A percentile compares a stretch with the other conserved stretches of the same genome.
Evolutionary conservation across 2,113 vertebrate genomes (phyloP).

Genomic region (Echinops telfairi): DNA sequence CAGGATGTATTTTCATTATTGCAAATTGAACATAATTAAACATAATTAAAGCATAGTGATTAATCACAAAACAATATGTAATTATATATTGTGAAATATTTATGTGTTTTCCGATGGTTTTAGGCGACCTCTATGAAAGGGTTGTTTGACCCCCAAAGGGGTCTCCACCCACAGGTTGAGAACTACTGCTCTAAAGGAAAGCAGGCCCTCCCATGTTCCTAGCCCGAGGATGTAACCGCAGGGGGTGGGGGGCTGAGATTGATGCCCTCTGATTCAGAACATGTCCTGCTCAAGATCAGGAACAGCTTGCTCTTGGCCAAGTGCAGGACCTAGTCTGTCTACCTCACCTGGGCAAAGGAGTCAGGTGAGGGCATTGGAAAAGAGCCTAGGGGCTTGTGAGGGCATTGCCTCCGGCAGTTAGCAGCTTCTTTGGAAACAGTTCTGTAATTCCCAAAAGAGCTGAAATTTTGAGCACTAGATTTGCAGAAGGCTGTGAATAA

Average conservation of each 20-base stretch:
- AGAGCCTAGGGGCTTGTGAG: not conserved
- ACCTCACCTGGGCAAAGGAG: not conserved
- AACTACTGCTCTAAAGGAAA: not conserved
- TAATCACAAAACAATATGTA: no score
- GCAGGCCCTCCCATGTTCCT: not conserved
- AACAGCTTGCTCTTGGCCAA: not conserved
- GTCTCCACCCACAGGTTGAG: no score
- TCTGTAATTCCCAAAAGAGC: not conserved
- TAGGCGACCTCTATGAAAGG: no score
- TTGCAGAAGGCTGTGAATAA: not conserved
- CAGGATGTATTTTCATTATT: no score
- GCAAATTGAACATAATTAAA: no score
- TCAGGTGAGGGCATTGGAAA: not conserved
- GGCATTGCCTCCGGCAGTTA: not conserved
- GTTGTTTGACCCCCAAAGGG: no score
- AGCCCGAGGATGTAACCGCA: not conserved
- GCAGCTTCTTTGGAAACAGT: not conserved
- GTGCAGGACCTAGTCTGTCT: not conserved
- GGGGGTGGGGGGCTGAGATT: not conserved
- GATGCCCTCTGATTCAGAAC: not conserved
- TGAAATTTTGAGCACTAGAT: not conserved
- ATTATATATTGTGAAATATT: no score
- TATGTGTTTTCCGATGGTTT: no score
- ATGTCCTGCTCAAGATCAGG: not conserved
- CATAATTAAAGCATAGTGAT: no score